These are phyloP conservation scores for Chrysocyon brachyurus DNA, from an alignment of 2,797 vertebrate species.

Conservation along the genomic window DNA sequence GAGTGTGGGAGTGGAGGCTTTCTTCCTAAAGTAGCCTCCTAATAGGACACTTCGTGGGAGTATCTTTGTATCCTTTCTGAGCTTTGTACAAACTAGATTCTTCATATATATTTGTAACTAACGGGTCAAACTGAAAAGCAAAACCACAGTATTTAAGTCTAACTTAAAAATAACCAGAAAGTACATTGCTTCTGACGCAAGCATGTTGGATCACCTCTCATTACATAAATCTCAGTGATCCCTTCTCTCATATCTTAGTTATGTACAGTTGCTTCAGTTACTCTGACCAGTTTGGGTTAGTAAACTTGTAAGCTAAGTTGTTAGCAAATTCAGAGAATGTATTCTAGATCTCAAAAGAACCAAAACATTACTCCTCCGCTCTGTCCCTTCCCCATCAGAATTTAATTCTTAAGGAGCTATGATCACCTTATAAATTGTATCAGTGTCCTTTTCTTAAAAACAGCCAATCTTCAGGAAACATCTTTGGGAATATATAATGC, in stretches of 20 bases:
- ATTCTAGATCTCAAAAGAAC: not conserved
- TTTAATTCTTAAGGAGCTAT: not conserved
- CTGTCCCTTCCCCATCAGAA: not conserved
- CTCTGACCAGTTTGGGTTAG: not conserved
- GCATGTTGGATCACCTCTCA: not conserved
- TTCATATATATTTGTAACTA: not conserved
- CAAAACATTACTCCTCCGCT: slow-evolving; percentile 11
- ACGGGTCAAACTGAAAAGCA: not conserved
- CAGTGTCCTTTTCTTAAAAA: slow-evolving; percentile 28
- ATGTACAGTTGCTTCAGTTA: not conserved
- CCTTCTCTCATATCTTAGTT: slow-evolving; percentile 1
- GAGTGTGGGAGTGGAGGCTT: not conserved
- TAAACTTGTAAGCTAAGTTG: slow-evolving; percentile 23
- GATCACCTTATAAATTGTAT: not conserved
- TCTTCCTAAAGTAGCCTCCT: not conserved
- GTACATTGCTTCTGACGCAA: not conserved
- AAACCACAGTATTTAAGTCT: not conserved
- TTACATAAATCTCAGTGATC: not conserved
- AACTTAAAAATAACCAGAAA: slow-evolving; percentile 26
- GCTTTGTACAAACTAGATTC: not conserved
- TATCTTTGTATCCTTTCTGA: not conserved
- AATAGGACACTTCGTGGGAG: not conserved
- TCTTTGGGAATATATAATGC: not conserved
- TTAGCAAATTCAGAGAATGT: slow-evolving; percentile 22
- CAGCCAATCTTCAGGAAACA: not conserved